Conservation (phyloP, 1,140 invertebrate genomes). For the Samia ricini region DNA sequence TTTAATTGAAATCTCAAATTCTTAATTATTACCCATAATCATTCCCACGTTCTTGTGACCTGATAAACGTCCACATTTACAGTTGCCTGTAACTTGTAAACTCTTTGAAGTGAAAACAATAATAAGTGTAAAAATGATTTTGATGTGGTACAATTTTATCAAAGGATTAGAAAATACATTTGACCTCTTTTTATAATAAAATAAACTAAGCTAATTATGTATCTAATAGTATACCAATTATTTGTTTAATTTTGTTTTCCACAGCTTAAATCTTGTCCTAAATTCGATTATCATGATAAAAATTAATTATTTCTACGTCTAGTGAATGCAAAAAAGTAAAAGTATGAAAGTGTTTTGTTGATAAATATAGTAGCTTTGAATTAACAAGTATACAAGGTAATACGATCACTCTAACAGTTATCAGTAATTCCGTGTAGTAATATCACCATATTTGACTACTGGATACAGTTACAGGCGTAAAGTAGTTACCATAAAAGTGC, state of each 20-base stretch:
- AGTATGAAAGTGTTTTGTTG: background rate
- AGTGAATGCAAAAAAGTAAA: background rate
- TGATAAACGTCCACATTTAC: background rate
- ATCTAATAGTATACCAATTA: background rate
- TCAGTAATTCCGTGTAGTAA: conserved; percentile 27
- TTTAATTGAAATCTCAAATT: conserved; percentile 39
- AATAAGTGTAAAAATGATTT: background rate
- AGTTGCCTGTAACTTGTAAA: background rate
- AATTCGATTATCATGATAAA: background rate
- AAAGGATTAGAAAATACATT: background rate
- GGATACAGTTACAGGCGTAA: conserved; percentile 38
- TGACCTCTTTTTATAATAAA: background rate
- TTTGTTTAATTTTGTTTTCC: background rate
- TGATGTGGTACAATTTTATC: background rate
- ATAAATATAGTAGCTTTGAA: background rate
- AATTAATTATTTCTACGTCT: background rate
- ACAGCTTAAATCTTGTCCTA: background rate
- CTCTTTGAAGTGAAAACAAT: background rate
- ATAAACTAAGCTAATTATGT: background rate
- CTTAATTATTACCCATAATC: conserved; percentile 20
- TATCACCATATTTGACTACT: conserved; percentile 26
- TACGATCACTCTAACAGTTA: conserved; percentile 19
- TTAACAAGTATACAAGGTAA: background rate
- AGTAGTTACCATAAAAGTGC: conserved; percentile 49
- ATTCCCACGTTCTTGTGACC: conserved; percentile 49